Base-by-base conservation (phyloP, 2,797 vertebrate genomes). In the Thunnus albacares region DNA sequence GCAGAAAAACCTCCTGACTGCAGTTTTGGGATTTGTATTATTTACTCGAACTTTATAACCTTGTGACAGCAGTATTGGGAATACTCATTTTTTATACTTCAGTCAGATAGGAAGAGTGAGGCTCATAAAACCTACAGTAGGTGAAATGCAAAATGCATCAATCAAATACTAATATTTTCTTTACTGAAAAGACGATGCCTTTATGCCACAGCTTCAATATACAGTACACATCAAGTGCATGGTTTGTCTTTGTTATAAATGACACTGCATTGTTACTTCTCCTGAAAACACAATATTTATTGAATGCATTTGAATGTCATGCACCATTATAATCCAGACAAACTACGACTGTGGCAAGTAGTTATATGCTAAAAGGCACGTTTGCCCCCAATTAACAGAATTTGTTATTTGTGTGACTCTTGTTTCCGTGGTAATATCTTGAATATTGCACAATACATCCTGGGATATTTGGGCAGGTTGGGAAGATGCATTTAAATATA, bases 31-130 rank as follows among this genome's bases (percentile, higher is more conserved):
- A 84, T 86, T 91, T 85, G 68, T 87, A 71, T 83, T 83, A 82
- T 87, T 91, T 88, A 85, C 84, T 88, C 84, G 59, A 91, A 92
- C 83, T 83, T 82, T 71, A 64, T 72, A 82, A 90, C 87, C 83
- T 80, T 61, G 62, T 74, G 78, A 79, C 80, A 70, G 82, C 69
- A 66, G 75, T 77, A 83, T 74, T 71, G 86, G 87, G 85, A 89
- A 89, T 82, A 79, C 71, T 64, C 28, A 38, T 1, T 82, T 71
- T 89, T 88, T 87, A 66, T 71, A 69, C 72, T 82, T 80, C 63
- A 67, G 79, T 78, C 47, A 60, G 65, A 84, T 60, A 59, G 57
- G 56, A 76, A 45, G 33, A 66, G 52, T 51, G 57, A 73, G 38
- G 71, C 69, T 87, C 81, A 73, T 87, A 83, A 89, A 88, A 77